Evolutionary conservation across 2,797 vertebrate species (phyloP).

Genomic region (Botia almorhae): DNA sequence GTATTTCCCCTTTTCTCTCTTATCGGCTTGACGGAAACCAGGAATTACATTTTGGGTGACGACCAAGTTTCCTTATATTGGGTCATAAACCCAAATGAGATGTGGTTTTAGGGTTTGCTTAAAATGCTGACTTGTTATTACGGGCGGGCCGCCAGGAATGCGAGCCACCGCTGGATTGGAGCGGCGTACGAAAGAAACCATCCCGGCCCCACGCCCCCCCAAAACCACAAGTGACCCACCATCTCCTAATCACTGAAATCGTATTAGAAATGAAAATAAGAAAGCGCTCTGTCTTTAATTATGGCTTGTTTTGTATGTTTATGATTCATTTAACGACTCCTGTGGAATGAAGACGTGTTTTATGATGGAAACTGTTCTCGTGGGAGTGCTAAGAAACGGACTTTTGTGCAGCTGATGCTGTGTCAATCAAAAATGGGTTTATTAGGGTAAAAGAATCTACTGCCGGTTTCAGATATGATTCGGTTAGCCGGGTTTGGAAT

Average conservation of each 20-base stretch:
- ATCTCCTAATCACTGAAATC: constrained; percentile 51
- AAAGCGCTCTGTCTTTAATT: constrained; percentile 48
- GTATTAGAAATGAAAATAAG: constrained; percentile 47
- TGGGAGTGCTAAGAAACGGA: background rate
- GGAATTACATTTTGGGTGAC: constrained; percentile 39
- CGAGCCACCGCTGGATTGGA: constrained; percentile 20
- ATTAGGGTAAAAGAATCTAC: constrained; percentile 26
- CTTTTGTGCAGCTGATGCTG: constrained; percentile 23
- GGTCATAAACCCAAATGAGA: constrained; percentile 55
- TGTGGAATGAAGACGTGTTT: constrained; percentile 38
- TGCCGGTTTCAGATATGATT: background rate
- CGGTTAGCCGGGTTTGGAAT: constrained; percentile 2
- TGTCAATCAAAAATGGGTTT: constrained; percentile 23
- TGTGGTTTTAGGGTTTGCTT: constrained; percentile 56
- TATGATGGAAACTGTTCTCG: constrained; percentile 11
- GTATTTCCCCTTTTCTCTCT: constrained; percentile 24
- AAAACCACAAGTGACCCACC: constrained; percentile 44
- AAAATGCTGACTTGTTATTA: constrained; percentile 55
- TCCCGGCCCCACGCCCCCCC: constrained; percentile 13
- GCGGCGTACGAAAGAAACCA: constrained; percentile 19
- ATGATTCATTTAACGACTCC: constrained; percentile 51
- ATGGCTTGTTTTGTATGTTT: constrained; percentile 54
- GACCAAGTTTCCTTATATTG: constrained; percentile 47
- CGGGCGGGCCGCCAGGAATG: constrained; percentile 50
- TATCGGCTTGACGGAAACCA: constrained; percentile 38